Evolutionary conservation across 2,888 invertebrate species (phyloP), one percentile per base, ranked within the genome.

Genomic region (Drosophila buzzatii): DNA sequence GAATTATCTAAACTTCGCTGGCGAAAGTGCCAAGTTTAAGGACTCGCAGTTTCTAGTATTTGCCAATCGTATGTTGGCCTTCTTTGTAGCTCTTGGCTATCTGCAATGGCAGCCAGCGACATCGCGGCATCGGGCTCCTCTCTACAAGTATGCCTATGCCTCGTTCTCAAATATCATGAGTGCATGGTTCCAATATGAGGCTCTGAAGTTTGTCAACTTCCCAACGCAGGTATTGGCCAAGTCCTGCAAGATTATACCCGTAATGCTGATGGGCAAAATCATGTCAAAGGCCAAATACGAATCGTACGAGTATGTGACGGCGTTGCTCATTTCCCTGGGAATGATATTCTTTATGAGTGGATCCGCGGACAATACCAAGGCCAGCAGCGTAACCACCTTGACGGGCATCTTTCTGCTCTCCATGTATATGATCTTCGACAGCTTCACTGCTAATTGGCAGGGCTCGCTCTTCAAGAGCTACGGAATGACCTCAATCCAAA

Each of bases 161-260:
- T 98, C 99, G 5, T 96, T 99, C 89, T 98, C 99, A 18, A 99
- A 99, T 93, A 97, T 99, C 77, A 95, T 99, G 95, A 99, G 99
- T 92, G 98, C 99, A 55, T 99, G 99, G 99, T 99, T 98, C 93
- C 99, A 99, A 93, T 99, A 99, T 92, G 99, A 99, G 94, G 99
- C 99, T 27, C 94, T 99, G 52, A 99, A 99, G 93, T 99, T 97
- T 93, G 98, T 99, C 89, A 98, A 97, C 91, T 99, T 99, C 93
- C 99, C 99, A 2, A 98, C 99, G 55, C 99, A 99, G 95, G 98
- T 98, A 73, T 93, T 98, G 76, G 98, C 98, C 0, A 99, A 99
- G 94, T 98, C 99, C n/a, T 98, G 98, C 79, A 99, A 99, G 94
- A 97, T 98, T 81, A 97, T 99, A 86, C 98, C 98, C 2, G 99